Evolutionary conservation across 2,113 vertebrate species (phyloP).

Genomic region (Hipposideros armiger): DNA sequence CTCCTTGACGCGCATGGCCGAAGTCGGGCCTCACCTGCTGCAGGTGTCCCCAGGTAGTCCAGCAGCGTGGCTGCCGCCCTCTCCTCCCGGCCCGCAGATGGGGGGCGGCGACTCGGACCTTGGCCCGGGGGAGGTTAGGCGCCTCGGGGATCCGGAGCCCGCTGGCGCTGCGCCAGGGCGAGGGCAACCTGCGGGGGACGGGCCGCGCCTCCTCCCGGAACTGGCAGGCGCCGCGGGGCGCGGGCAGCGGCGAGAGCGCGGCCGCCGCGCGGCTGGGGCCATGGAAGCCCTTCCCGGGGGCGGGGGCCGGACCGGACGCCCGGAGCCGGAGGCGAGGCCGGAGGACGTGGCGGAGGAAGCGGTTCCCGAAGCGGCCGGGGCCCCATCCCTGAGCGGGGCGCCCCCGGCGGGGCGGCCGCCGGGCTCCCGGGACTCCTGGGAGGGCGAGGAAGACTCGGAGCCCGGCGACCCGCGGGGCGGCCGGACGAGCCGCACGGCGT

Average conservation of each 20-base stretch:
- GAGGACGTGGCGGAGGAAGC: background rate
- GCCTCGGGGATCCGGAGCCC: background rate
- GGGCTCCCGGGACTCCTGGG: background rate
- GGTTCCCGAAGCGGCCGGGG: rapidly evolving
- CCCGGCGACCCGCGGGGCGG: constrained; percentile 1
- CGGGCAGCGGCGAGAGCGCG: background rate
- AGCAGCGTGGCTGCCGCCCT: background rate
- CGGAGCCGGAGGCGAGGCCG: background rate
- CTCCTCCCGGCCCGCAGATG: rapidly evolving
- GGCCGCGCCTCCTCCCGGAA: constrained; percentile 72
- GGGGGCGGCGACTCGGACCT: background rate
- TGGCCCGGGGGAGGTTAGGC: background rate
- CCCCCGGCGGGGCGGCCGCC: background rate
- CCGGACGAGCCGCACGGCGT: constrained; percentile 86
- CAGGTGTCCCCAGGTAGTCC: constrained; percentile 29
- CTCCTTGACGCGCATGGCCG: background rate
- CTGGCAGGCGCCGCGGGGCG: constrained; percentile 45
- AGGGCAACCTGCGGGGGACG: background rate
- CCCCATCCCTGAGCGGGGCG: background rate
- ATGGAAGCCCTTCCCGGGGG: constrained; percentile 19
- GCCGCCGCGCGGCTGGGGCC: constrained; percentile 48
- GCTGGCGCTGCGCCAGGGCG: background rate
- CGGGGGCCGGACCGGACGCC: background rate
- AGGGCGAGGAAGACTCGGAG: constrained; percentile 59
- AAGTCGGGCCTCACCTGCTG: background rate